Percentiles rank a stretch among this genome's conserved stretches.
Evolutionary conservation across 2,113 vertebrate genomes (phyloP).

Genomic region (Tachuris rubrigastra): DNA sequence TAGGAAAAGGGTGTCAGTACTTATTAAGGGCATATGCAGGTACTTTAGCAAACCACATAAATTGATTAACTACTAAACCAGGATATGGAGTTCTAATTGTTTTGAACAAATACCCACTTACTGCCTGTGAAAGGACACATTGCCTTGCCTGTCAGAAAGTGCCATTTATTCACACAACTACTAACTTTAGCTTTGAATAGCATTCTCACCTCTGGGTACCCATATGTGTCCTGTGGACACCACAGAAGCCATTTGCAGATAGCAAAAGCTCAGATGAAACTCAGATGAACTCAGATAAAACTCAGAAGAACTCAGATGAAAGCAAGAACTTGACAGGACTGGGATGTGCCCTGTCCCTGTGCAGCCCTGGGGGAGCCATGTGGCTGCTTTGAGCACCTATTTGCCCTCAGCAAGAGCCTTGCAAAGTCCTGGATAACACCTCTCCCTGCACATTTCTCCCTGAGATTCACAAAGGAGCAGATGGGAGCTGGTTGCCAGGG

Average conservation of each 20-base stretch:
- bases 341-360: no score
- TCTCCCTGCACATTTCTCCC: neutral
- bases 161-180: neutral
- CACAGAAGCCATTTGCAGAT: neutral
- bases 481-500: neutral
- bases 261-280: no score
- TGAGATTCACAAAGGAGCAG: neutral
- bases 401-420: neutral
- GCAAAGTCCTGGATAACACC: neutral
- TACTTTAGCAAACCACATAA: neutral
- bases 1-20: slow-evolving; percentile 69
- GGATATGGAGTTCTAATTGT: slow-evolving; percentile 33
- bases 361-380: neutral
- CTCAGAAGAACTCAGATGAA: no score
- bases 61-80: slow-evolving; percentile 28
- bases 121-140: neutral
- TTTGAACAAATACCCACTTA: slow-evolving; percentile 46
- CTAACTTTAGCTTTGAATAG: neutral
- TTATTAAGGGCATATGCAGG: slow-evolving; percentile 52
- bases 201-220: neutral
- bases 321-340: fast-evolving
- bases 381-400: fast-evolving
- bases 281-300: no score
- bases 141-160: neutral
- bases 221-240: fast-evolving